These are phyloP conservation scores for Tyrophagus putrescentiae DNA, from an alignment of 1,140 invertebrate species.

Conservation along the genomic window DNA sequence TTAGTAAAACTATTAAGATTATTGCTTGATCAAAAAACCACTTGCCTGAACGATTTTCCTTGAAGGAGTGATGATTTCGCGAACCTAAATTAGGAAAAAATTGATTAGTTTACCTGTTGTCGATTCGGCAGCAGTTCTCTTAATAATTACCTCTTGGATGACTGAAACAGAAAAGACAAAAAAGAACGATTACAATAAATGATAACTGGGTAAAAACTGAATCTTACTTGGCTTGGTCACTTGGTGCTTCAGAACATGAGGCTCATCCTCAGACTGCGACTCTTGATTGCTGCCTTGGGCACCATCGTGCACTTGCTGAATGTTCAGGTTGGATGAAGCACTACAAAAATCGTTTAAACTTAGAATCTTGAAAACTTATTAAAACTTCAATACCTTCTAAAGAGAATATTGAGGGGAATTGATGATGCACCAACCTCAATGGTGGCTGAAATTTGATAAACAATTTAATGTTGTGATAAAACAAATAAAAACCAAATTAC, in stretches of 20 bases:
- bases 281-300: neutral
- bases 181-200: no score
- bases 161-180: no score
- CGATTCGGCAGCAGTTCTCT: no score
- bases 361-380: neutral
- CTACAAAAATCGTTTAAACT: neutral
- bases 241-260: conserved; percentile 2
- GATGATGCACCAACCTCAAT: neutral
- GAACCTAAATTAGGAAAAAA: no score
- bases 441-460: neutral
- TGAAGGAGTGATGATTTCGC: neutral
- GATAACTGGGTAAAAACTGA: no score
- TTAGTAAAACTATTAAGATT: no score
- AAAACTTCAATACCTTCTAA: neutral
- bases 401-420: neutral
- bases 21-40: no score
- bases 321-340: conserved; percentile 12
- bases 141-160: neutral
- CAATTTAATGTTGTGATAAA: neutral
- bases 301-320: conserved; percentile 11
- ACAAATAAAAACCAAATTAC: neutral
- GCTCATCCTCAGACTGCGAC: conserved; percentile 16
- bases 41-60: no score
- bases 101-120: no score
- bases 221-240: conserved; percentile 3